Evolutionary conservation across 2,797 vertebrate species (phyloP).

Genomic region (Pachyuromys duprasi): DNA sequence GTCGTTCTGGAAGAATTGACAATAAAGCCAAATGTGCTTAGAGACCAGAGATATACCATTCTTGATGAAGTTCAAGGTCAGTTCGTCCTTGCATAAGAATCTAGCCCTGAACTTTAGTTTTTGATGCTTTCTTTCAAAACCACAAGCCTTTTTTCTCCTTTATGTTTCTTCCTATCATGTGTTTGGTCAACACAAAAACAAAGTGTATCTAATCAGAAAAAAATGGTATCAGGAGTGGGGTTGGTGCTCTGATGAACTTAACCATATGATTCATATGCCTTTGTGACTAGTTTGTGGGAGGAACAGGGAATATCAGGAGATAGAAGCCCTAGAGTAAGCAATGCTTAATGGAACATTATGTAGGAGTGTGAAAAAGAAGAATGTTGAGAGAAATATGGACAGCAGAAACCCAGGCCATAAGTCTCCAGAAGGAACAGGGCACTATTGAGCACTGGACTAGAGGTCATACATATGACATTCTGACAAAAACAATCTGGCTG

Average conservation of each 20-base stretch:
- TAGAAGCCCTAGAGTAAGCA: no score
- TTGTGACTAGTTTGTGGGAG: neutral
- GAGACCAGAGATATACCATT: rapidly evolving
- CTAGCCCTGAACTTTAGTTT: rapidly evolving
- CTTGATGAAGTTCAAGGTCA: rapidly evolving
- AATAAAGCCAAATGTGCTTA: rapidly evolving
- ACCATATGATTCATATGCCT: neutral
- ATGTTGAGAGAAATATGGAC: neutral
- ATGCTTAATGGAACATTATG: neutral
- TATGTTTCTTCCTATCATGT: neutral
- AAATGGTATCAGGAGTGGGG: neutral
- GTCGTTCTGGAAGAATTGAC: neutral
- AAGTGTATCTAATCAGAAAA: neutral
- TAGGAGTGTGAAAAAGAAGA: neutral
- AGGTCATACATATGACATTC: neutral
- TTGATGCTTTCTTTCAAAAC: neutral
- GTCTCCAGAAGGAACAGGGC: no score
- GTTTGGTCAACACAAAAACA: neutral
- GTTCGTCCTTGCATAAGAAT: neutral
- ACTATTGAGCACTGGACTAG: neutral
- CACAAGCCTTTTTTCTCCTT: neutral
- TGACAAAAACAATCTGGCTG: neutral
- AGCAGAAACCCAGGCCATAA: neutral
- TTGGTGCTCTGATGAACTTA: neutral
- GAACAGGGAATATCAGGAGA: neutral